Conservation (phyloP, 2,888 invertebrate species). For the Scaptodrosophila latifasciaeformis region DNA sequence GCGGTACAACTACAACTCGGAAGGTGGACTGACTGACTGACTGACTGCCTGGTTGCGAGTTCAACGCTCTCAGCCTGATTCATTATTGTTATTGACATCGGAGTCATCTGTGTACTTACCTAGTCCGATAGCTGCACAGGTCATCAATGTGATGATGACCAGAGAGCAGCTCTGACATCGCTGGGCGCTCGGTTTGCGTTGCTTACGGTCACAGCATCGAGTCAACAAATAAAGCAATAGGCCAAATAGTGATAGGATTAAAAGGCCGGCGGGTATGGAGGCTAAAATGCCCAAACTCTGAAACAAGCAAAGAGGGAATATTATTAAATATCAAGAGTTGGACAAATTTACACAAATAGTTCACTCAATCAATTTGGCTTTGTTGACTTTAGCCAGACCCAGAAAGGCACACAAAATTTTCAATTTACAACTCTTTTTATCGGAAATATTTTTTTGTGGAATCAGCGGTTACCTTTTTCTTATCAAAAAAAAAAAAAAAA, state of each 20-base stretch:
- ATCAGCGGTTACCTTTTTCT: too few species aligned
- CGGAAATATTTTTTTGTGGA: too few species aligned
- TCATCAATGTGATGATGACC: slow-evolving; percentile 82
- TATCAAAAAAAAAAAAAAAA: too few species aligned
- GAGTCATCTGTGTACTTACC: slow-evolving; percentile 76
- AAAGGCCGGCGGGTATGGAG: slow-evolving; percentile 93
- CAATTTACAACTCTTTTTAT: too few species aligned
- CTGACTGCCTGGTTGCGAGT: slow-evolving; percentile 17
- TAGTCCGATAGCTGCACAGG: slow-evolving; percentile 92
- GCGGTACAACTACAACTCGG: too few species aligned
- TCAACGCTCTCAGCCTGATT: slow-evolving; percentile 30
- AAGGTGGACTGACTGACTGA: too few species aligned
- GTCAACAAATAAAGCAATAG: slow-evolving; percentile 94
- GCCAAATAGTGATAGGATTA: slow-evolving; percentile 91
- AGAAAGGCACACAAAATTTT: too few species aligned
- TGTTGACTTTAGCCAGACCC: too few species aligned
- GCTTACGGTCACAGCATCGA: slow-evolving; percentile 95
- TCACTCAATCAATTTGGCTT: too few species aligned
- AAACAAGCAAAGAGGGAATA: slow-evolving; percentile 49
- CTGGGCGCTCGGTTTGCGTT: slow-evolving; percentile 78
- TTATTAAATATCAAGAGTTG: neutral
- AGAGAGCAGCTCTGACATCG: slow-evolving; percentile 75
- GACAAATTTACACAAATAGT: slow-evolving; percentile 9
- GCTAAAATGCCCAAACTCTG: slow-evolving; percentile 95
- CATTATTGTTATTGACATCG: too few species aligned